Base-by-base conservation (phyloP, 2,797 vertebrate species). In the Salarias fasciatus region DNA sequence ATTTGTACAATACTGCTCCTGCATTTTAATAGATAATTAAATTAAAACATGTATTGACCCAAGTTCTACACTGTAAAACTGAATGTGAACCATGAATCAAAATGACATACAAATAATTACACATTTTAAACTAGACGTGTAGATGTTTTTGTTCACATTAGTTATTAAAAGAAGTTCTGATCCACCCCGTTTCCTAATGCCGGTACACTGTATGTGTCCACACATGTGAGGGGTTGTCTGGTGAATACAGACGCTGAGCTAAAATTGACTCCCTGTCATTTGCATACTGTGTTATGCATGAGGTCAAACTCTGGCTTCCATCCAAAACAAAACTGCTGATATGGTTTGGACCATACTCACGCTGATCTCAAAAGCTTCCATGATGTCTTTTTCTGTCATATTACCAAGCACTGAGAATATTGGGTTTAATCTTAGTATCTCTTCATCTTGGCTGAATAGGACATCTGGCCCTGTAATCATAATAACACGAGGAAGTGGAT, bases 381-480 rank as follows among this genome's bases (percentile, higher is more conserved):
- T 43, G 14, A 33, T 63, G 38, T 35, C 8, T 55, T 66, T 61
- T 48, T 43, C 53, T 54, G 37, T 56, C 58, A 72, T 63, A 48
- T 70, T 15, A 70, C 44, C 52, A 65, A 43, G 60, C 52, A 48
- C 28, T 0, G 8, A 63, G 65, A 59, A 77, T 9, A 69, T 77
- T 67, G 28, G 13, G 56, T 77, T 84, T 71, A 87, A 87, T 89
- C 72, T 78, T 64, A 59, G 83, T 67, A 75, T 82, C 68, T 67
- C 73, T 82, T 80, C 63, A 78, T 85, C 60, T 75, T 14, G n/a
- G 57, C 28, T 86, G 77, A 88, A 86, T 75, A 42, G 75, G 83
- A 86, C 87, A 88, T 87, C 83, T 89, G 85, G 79, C 62, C 46
- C 75, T 75, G 41, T 53, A 70, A 77, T 63, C 70, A 66, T 69